Evolutionary conservation across 2,113 vertebrate species (phyloP).

Genomic region (Hiodon tergisus): DNA sequence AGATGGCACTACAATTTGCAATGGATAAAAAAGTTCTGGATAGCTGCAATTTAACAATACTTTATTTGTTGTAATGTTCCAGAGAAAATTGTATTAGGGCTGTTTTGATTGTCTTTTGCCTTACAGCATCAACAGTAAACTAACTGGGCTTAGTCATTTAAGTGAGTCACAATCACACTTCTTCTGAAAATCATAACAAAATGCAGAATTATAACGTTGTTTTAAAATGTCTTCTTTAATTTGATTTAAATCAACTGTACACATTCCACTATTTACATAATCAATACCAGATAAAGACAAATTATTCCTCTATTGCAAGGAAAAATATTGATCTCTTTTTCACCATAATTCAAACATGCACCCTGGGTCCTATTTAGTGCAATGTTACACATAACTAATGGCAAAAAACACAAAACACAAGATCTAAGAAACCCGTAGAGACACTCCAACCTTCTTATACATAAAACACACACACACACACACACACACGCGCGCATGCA

Average conservation of each 20-base stretch:
- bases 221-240: not conserved
- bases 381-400: no score
- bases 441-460: not conserved
- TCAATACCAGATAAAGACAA: no score
- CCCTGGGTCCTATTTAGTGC: no score
- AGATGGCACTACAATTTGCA: not conserved
- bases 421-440: not conserved
- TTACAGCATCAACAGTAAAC: not conserved
- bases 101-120: not conserved
- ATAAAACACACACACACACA: no score
- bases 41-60: not conserved
- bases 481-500: not conserved
- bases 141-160: not conserved
- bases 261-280: no score
- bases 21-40: not conserved
- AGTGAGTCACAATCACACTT: not conserved
- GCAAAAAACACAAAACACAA: no score
- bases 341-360: no score
- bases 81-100: not conserved
- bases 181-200: not conserved
- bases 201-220: not conserved
- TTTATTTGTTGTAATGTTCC: no score
- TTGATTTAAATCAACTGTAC: not conserved
- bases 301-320: no score
- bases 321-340: no score